These are phyloP conservation scores for Hydrotaea diabolus DNA, from an alignment of 2,888 invertebrate genomes.

Conservation along the genomic window DNA sequence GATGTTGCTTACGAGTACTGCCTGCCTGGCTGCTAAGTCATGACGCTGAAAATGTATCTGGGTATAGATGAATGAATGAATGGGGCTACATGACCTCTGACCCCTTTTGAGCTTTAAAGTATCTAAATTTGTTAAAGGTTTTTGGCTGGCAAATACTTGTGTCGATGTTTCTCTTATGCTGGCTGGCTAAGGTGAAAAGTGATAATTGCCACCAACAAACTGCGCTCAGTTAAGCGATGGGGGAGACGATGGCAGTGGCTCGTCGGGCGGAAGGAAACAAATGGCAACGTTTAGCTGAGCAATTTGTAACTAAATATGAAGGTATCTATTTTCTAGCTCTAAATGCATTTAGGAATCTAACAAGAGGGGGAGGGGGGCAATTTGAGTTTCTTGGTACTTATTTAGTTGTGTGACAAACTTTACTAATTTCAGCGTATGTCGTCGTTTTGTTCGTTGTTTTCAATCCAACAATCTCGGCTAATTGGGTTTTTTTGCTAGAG, in stretches of 20 bases:
- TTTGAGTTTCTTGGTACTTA: not conserved
- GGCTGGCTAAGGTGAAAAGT: not conserved
- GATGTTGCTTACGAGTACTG: too few species aligned
- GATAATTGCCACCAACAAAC: constrained; percentile 17
- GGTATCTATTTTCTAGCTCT: not conserved
- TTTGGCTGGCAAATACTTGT: not conserved
- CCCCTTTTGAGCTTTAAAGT: constrained; percentile 25
- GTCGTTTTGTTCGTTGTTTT: not conserved
- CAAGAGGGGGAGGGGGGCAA: not conserved
- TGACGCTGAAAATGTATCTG: not conserved
- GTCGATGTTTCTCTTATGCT: not conserved
- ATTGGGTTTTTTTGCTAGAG: constrained; percentile 13
- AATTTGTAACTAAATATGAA: constrained; percentile 4
- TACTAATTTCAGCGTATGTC: not conserved
- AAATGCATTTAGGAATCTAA: not conserved
- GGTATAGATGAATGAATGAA: not conserved
- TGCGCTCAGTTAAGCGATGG: not conserved
- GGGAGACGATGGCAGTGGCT: not conserved
- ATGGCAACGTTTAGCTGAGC: constrained; percentile 31
- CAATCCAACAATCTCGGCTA: not conserved
- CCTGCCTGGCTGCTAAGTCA: not conserved
- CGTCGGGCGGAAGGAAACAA: constrained; percentile 15
- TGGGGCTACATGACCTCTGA: constrained; percentile 11
- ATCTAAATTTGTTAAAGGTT: constrained; percentile 34
- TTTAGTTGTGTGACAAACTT: constrained; percentile 27